Evolutionary conservation across 1,140 invertebrate species (phyloP), one percentile per base, ranked within the genome.

Genomic region (Rhynchophorus ferrugineus): DNA sequence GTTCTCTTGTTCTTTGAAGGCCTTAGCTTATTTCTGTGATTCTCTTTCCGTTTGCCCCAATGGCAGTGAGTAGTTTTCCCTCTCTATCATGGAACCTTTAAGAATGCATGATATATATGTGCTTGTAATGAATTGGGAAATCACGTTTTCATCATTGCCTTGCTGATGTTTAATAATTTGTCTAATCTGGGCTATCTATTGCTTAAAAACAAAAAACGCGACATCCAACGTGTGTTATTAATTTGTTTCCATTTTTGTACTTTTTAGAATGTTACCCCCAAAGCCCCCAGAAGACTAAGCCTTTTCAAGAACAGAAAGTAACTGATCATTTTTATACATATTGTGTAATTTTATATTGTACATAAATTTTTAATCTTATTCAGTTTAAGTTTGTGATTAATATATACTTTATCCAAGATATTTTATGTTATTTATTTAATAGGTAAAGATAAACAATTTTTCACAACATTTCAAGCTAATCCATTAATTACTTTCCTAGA

Each of bases 201-300:
- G n/a, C n/a, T n/a, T n/a, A n/a, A n/a, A n/a, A n/a, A n/a, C n/a
- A n/a, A n/a, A n/a, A n/a, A n/a, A n/a, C n/a, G n/a, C n/a, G n/a
- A n/a, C n/a, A n/a, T n/a, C n/a, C n/a, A n/a, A n/a, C n/a, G n/a
- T n/a, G n/a, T n/a, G n/a, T n/a, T n/a, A n/a, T n/a, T n/a, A n/a
- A n/a, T n/a, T n/a, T n/a, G n/a, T n/a, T n/a, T n/a, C 7, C 16
- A 3, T 39, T 43, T 20, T 39, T 43, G 41, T 41, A 36, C 49
- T 19, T 62, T 62, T 48, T 53, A 81, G 61, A 58, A 50, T 45
- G 42, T 35, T 18, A 57, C 58, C 33, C 56, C 61, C 24, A 58
- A 39, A 35, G 50, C 48, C 14, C 50, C 55, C 47, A 44, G 51
- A 49, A 21, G 53, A 47, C 47, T 54, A 9, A 52, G 50, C 34